Evolutionary conservation across 64 coral and sea anemone species (phyloP).

Genomic region (Stichodactyla mertensii): DNA sequence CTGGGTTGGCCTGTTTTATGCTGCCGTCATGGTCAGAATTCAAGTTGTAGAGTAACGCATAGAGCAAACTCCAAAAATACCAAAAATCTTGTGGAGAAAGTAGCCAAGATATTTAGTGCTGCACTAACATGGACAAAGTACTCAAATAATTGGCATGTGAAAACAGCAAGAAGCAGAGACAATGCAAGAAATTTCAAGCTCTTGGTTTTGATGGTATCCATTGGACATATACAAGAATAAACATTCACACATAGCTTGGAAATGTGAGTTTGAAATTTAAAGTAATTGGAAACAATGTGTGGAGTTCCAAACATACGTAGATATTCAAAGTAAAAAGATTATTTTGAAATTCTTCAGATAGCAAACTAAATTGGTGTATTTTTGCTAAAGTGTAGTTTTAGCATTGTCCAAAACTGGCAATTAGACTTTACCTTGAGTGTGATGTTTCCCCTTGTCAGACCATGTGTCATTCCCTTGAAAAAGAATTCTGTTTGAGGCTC

Average conservation of each 20-base stretch:
- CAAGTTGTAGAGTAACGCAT: not conserved
- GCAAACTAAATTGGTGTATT: not conserved
- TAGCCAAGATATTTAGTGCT: not conserved
- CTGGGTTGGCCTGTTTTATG: not conserved
- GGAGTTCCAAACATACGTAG: not conserved
- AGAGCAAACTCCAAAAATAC: not conserved
- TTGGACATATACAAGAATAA: not conserved
- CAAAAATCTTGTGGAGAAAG: not conserved
- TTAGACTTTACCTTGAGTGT: too few relatives aligned
- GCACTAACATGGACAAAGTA: not conserved
- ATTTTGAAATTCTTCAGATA: not conserved
- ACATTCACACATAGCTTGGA: not conserved
- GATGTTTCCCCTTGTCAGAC: too few relatives aligned
- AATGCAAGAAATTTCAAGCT: not conserved
- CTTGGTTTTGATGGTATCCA: not conserved
- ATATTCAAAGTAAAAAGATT: not conserved
- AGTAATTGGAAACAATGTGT: not conserved
- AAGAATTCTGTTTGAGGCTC: too few relatives aligned
- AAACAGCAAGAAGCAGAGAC: not conserved
- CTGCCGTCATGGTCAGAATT: not conserved
- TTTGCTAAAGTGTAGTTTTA: not conserved
- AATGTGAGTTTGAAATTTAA: conserved; percentile 1
- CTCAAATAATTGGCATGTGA: not conserved
- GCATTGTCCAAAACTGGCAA: not conserved
- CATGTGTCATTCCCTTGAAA: too few relatives aligned